Base-by-base conservation (phyloP, 2,888 invertebrate species). In the Oxycera nigricornis region DNA sequence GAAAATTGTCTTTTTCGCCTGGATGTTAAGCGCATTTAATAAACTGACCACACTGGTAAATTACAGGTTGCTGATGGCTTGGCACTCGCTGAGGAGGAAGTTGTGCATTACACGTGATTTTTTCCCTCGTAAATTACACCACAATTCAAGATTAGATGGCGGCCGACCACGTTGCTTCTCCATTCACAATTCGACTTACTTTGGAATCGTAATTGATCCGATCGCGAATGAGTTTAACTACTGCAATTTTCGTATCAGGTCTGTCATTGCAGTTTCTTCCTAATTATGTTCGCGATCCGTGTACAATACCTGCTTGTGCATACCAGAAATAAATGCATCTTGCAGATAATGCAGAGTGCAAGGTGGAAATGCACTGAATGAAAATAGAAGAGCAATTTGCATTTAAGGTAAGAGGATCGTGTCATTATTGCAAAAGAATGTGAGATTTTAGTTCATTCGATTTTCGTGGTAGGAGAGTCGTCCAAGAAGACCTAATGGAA, bases 41-140 rank as follows among this genome's bases (percentile, higher is more conserved):
- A n/a, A n/a, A n/a, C n/a, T 7, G 11, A 11, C 46, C 46, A 55
- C 52, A 55, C 55, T 31, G 22, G 35, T 31, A 70, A 70, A 70
- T 70, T 70, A 70, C 70, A 70, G 70, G 70, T 70, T 70, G n/a
- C 70, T 52, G 70, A 14, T 31, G 14, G 31, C 28, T 62, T 73
- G 73, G 73, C 73, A 73, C 73, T 73, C 73, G 73, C 73, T 73
- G 73, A 73, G 24, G 62, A 73, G 73, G 73, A 73, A 73, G 62
- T 73, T 62, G 73, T 30, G 35, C 59, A 73, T 73, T 73, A 73
- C 62, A 62, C 20, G 61, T 62, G 46, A 73, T 31, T 61, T 73
- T 20, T 73, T 35, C 30, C 17, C 20, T 9, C 11, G 39, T 55
- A 57, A 70, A 70, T 70, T 55, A 55, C n/a, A 30, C 52, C 2